Evolutionary conservation across 2,888 invertebrate species (phyloP).

Genomic region (Nesidiocoris tenuis): DNA sequence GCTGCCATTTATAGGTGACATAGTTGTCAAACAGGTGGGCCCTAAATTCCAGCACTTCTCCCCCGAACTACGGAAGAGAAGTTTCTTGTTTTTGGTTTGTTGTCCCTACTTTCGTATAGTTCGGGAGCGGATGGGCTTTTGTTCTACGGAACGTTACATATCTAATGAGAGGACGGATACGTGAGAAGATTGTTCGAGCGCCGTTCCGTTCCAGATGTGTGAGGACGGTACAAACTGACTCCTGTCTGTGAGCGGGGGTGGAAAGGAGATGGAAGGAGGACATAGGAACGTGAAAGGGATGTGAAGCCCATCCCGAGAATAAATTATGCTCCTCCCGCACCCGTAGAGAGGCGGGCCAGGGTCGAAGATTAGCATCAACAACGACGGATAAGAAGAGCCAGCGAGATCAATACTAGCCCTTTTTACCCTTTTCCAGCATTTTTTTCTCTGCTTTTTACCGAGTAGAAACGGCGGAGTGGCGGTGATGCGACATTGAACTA

Average conservation of each 20-base stretch:
- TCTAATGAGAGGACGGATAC: not conserved
- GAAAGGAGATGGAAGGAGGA: not conserved
- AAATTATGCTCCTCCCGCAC: not conserved
- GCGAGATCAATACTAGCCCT: constrained; percentile 12
- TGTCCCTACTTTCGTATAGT: not conserved
- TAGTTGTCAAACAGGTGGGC: too few species aligned
- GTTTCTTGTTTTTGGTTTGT: not conserved
- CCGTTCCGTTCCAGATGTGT: not conserved
- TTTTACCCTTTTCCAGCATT: not conserved
- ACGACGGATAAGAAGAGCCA: constrained; percentile 4
- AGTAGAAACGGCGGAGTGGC: too few species aligned
- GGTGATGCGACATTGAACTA: too few species aligned
- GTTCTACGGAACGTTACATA: not conserved
- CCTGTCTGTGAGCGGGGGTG: not conserved
- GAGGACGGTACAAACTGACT: too few species aligned
- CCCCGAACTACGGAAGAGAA: too few species aligned
- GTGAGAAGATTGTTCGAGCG: not conserved
- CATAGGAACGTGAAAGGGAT: not conserved
- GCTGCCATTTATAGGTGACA: too few species aligned
- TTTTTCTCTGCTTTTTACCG: not conserved
- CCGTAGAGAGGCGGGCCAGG: not conserved
- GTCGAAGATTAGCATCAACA: constrained; percentile 6
- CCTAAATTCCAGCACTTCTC: too few species aligned
- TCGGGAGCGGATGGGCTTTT: not conserved
- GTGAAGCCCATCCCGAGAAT: not conserved